These are phyloP conservation scores for Halcyon malimbica DNA, from an alignment of 2,113 vertebrate species.

Conservation along the genomic window DNA sequence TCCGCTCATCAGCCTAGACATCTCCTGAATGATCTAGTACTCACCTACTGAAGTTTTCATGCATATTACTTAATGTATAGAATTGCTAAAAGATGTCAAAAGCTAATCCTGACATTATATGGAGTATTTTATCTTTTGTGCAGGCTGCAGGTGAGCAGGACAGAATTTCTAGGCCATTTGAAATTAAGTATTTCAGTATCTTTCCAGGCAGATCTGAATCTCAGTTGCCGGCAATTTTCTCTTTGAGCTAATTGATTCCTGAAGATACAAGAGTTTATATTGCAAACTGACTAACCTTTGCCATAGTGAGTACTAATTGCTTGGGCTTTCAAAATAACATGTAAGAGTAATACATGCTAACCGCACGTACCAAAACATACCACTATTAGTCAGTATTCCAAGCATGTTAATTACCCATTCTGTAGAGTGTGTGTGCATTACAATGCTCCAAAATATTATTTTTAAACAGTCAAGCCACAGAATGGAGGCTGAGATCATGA, in stretches of 20 bases:
- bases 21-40: background rate
- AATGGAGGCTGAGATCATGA: background rate
- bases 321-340: background rate
- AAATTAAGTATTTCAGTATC: background rate
- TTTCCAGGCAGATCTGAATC: background rate
- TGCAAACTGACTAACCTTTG: background rate
- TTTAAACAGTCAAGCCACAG: constrained; percentile 33
- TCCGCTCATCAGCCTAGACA: background rate
- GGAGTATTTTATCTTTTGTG: background rate
- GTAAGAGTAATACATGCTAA: background rate
- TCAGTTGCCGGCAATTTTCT: background rate
- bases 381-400: constrained; percentile 13
- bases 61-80: background rate
- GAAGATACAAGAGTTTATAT: background rate
- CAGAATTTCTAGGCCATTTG: background rate
- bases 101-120: background rate
- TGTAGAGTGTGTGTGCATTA: background rate
- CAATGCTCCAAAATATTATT: background rate
- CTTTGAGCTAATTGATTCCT: background rate
- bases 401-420: background rate
- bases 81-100: background rate
- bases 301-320: background rate
- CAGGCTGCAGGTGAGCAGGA: background rate
- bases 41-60: background rate
- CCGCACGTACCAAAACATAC: constrained; percentile 10